phyloP scores from a whole-genome alignment of 2,113 vertebrate genomes.

The Nothocercus julius region DNA sequence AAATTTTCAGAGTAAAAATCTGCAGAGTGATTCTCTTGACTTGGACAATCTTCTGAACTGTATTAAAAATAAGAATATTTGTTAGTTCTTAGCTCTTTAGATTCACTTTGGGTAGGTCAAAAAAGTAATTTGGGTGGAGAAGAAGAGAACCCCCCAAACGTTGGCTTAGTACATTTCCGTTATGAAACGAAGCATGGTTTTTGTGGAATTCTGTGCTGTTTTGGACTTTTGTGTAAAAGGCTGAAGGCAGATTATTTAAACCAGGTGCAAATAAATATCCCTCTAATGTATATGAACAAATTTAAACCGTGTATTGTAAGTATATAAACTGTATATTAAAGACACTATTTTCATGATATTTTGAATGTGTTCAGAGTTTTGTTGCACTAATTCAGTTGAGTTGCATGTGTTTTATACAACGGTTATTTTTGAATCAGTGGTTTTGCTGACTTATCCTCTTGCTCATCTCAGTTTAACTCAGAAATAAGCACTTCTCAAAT shows the following conservation, averaged over 20 bases:
- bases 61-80: background rate
- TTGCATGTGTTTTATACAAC: background rate
- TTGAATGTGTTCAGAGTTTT: background rate
- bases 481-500: background rate
- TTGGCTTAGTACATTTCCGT: slow-evolving; percentile 52
- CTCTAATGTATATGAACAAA: slow-evolving; percentile 71
- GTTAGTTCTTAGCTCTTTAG: slow-evolving; percentile 58
- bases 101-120: slow-evolving; percentile 53
- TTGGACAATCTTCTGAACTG: slow-evolving; percentile 57
- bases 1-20: slow-evolving; percentile 29
- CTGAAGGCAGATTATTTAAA: slow-evolving; percentile 70
- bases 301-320: slow-evolving; percentile 59
- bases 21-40: slow-evolving; percentile 47
- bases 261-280: slow-evolving; percentile 69
- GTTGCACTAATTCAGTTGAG: background rate
- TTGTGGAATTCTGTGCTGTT: slow-evolving; percentile 67
- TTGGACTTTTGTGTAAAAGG: slow-evolving; percentile 58
- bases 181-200: slow-evolving; percentile 48
- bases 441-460: background rate
- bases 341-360: slow-evolving; percentile 76
- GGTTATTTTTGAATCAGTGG: background rate
- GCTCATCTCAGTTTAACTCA: background rate
- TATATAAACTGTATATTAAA: slow-evolving; percentile 75
- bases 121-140: slow-evolving; percentile 16
- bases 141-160: background rate